Conservation (phyloP, 1,140 invertebrate species). For the Nomia melanderi region DNA sequence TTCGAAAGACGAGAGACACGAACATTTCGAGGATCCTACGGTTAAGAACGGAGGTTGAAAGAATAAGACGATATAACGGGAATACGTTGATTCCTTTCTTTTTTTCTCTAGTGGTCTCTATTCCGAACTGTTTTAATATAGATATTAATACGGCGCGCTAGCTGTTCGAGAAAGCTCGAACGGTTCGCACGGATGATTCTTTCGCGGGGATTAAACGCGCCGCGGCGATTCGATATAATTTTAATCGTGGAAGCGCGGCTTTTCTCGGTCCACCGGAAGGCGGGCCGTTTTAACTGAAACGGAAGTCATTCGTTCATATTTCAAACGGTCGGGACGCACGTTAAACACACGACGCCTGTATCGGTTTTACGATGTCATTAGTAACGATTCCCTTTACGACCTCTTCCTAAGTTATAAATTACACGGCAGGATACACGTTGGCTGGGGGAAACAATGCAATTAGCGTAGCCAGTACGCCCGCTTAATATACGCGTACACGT, state of each 20-base stretch:
- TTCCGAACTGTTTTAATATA: too few relatives aligned
- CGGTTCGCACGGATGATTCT: neutral
- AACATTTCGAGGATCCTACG: too few relatives aligned
- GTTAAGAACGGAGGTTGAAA: too few relatives aligned
- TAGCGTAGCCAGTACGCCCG: slow-evolving; percentile 42
- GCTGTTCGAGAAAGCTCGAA: neutral
- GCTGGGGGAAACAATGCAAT: slow-evolving; percentile 55
- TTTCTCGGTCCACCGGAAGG: neutral
- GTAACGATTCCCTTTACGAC: slow-evolving; percentile 59
- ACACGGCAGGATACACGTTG: slow-evolving; percentile 28
- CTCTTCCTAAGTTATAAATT: slow-evolving; percentile 63
- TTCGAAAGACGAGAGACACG: too few relatives aligned
- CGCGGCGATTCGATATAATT: neutral
- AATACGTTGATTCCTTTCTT: too few relatives aligned
- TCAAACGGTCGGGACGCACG: slow-evolving; percentile 39
- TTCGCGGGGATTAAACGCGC: neutral
- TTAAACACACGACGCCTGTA: slow-evolving; percentile 49
- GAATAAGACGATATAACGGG: too few relatives aligned
- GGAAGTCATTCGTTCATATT: slow-evolving; percentile 23
- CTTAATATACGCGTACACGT: slow-evolving; percentile 31
- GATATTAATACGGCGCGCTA: too few relatives aligned
- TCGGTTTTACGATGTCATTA: slow-evolving; percentile 58
- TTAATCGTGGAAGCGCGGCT: neutral
- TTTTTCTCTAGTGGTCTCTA: too few relatives aligned
- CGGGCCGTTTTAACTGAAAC: slow-evolving; percentile 16